Evolutionary conservation across 92 coral and sea anemone genomes (phyloP).

Genomic region (Epizoanthus illoricatus): DNA sequence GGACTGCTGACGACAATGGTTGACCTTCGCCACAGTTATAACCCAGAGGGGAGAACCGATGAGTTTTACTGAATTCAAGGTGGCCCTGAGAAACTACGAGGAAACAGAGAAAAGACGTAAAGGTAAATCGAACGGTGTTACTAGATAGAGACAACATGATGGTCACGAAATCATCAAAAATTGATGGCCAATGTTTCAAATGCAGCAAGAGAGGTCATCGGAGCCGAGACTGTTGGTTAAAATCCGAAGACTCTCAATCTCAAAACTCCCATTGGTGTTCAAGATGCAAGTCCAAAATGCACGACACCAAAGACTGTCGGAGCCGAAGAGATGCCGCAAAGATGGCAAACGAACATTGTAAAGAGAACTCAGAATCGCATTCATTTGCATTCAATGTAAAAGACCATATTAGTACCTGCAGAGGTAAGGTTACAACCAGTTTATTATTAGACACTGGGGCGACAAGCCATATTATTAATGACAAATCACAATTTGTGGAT

Average conservation of each 20-base stretch:
- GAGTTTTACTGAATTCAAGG: slow-evolving; percentile 53
- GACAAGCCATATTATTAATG: slow-evolving; percentile 34
- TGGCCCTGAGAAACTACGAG: slow-evolving; percentile 47
- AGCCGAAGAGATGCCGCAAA: background rate
- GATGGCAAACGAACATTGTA: slow-evolving; percentile 17
- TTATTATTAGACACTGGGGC: slow-evolving; percentile 27
- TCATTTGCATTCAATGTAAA: background rate
- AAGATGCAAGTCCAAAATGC: background rate
- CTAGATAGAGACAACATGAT: slow-evolving; percentile 38
- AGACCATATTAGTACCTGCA: background rate
- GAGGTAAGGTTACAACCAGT: background rate
- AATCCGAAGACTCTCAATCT: background rate
- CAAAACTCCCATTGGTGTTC: background rate
- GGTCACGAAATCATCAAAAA: background rate
- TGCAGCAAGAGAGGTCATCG: slow-evolving; percentile 1
- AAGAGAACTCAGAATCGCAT: background rate
- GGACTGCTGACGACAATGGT: slow-evolving; percentile 30
- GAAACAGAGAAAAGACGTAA: slow-evolving; percentile 48
- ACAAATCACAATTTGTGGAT: slow-evolving; percentile 35
- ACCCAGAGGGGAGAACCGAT: slow-evolving; percentile 41
- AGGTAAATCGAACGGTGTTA: slow-evolving; percentile 3
- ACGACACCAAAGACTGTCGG: background rate
- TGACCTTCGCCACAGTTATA: slow-evolving; percentile 52
- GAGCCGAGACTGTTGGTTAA: slow-evolving; percentile 1
- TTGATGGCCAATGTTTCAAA: slow-evolving; percentile 6